These are phyloP conservation scores for Asobara japonica DNA, from an alignment of 1,140 invertebrate species.

Conservation along the genomic window DNA sequence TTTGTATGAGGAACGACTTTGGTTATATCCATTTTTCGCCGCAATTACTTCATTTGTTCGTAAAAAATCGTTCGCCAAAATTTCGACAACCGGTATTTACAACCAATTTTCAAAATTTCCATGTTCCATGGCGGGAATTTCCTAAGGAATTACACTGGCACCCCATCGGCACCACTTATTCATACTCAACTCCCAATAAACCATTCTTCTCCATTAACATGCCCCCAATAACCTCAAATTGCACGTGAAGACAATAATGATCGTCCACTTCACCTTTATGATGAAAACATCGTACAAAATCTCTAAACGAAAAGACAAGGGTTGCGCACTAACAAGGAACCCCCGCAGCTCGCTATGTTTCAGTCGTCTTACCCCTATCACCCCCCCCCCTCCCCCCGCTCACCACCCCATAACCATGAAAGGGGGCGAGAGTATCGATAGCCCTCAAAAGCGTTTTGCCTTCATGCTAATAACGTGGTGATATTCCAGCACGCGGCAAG, in stretches of 20 bases:
- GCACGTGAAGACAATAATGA: conserved; percentile 5
- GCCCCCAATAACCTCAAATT: background rate
- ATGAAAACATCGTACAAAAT: background rate
- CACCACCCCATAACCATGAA: background rate
- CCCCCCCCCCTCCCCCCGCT: conserved; percentile 8
- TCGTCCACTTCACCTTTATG: background rate
- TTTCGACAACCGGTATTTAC: too few relatives aligned
- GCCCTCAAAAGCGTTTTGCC: conserved; percentile 48
- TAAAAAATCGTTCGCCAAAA: too few relatives aligned
- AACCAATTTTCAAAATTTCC: too few relatives aligned
- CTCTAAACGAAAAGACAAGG: background rate
- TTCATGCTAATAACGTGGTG: conserved; percentile 55
- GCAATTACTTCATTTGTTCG: too few relatives aligned
- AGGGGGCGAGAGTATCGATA: background rate
- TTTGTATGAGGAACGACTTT: too few relatives aligned
- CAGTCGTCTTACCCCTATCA: conserved; percentile 14
- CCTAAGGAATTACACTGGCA: too few relatives aligned
- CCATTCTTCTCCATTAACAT: background rate
- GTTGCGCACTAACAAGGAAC: conserved; percentile 10
- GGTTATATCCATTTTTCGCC: too few relatives aligned
- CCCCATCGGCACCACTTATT: background rate
- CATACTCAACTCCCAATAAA: background rate
- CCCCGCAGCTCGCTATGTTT: background rate
- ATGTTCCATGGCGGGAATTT: too few relatives aligned
- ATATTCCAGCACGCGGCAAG: conserved; percentile 52